These are phyloP conservation scores for Illadopsis cleaveri DNA, from an alignment of 2,113 vertebrate genomes.

Conservation along the genomic window DNA sequence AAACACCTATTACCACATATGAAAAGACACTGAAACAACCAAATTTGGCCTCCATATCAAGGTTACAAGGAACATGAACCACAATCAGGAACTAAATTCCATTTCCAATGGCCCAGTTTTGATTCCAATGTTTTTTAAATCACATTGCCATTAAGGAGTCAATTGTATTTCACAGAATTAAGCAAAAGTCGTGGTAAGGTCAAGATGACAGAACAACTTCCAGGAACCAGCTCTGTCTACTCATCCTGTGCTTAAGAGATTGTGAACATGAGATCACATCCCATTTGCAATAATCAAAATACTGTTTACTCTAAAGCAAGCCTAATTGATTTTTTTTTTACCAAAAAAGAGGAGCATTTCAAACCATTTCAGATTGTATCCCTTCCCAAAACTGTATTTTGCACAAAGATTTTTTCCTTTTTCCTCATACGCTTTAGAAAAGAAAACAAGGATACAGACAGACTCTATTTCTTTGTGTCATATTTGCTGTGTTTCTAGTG, in stretches of 20 bases:
- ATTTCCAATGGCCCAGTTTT: neutral
- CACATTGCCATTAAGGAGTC: neutral
- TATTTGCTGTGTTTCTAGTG: neutral
- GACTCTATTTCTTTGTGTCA: neutral
- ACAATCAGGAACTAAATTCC: neutral
- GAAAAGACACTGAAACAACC: neutral
- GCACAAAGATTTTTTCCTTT: neutral
- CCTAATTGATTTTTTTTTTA: neutral
- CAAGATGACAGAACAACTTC: neutral
- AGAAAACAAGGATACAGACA: neutral
- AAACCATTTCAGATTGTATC: neutral
- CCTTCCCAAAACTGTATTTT: neutral
- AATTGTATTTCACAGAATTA: neutral
- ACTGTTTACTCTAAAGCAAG: neutral
- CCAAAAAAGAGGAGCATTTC: neutral
- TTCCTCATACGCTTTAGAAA: neutral
- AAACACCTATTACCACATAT: neutral
- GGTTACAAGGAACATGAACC: neutral
- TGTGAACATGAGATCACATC: neutral
- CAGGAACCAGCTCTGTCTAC: neutral
- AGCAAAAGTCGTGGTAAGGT: neutral
- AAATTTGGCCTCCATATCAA: neutral
- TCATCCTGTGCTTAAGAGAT: neutral
- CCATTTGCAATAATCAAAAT: neutral
- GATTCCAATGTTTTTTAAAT: neutral